Conservation (phyloP, 2,113 vertebrate genomes). For the Hippocampus barbouri region DNA sequence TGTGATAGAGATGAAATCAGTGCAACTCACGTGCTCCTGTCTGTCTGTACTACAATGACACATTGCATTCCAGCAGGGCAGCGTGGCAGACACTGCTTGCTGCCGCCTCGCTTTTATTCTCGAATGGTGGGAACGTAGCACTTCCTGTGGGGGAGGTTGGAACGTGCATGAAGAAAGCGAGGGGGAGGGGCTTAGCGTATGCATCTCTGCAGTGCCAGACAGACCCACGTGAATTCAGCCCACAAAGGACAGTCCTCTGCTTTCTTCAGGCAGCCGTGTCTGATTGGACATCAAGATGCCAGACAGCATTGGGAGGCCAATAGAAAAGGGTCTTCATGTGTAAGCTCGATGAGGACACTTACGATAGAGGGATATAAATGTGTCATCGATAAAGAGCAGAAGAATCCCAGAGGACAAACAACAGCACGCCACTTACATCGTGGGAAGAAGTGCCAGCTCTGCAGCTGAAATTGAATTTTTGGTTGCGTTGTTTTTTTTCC, state of each 20-base stretch:
- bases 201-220: constrained; percentile 5
- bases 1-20: constrained; percentile 9
- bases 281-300: constrained; percentile 33
- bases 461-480: constrained; percentile 4
- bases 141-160: constrained; percentile 58
- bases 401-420: constrained; percentile 15
- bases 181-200: constrained; percentile 16
- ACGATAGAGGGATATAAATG: constrained; percentile 27
- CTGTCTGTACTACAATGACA: constrained; percentile 19
- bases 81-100: constrained; percentile 26
- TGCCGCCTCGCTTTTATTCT: constrained; percentile 27
- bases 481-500: neutral
- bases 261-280: constrained; percentile 4
- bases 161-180: constrained; percentile 7
- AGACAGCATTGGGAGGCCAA: constrained; percentile 40
- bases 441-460: constrained; percentile 15
- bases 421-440: constrained; percentile 4
- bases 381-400: constrained; percentile 7
- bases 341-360: constrained; percentile 16
- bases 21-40: neutral
- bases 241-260: constrained; percentile 28
- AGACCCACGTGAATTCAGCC: constrained; percentile 17
- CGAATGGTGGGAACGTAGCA: constrained; percentile 47
- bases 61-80: constrained; percentile 44
- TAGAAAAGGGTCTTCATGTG: constrained; percentile 1